Evolutionary conservation across 2,888 invertebrate species (phyloP), one percentile per base, ranked within the genome.

Genomic region (Melieria omissa): DNA sequence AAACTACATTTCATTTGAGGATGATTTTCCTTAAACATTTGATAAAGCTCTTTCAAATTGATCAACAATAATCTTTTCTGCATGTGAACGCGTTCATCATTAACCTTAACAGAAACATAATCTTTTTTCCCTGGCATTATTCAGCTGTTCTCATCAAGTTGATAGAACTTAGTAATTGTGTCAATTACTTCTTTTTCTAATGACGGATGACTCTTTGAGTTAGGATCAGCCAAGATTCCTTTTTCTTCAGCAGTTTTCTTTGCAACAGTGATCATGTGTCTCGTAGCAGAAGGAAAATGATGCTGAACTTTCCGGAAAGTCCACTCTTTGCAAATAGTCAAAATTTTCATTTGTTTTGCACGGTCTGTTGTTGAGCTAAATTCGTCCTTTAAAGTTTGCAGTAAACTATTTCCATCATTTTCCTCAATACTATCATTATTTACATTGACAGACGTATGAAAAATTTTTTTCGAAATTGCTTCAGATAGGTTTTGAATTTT

Each of bases 51-150:
- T 61, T 61, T 61, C 42, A 61, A 61, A 61, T 61, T 61, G 16
- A 29, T 61, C 12, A 54, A 9, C 12, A 65, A 9, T 41, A 54
- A 55, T 55, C 41, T 54, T 65, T 65, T 65, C 41, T 65, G 55
- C 52, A 14, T 41, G 8, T 52, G 49, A 8, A 55, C 6, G 4
- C 52, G n/a, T 54, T 49, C 41, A n/a, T n/a, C 44, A n/a, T 54
- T n/a, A 29, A 49, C 42, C 55, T 49, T 65, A 6, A 65, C 29
- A 29, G 55, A 49, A 9, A 65, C 55, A 14, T 9, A 54, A 42
- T 65, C 65, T 6, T 54, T 65, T 54, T 65, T 65, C 12, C 54
- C 54, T 9, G 55, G 42, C 65, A 65, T 29, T 44, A 54, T n/a
- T 10, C 44, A 54, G 16, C 65, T 65, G 10, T 49, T 65, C 44